Percentiles rank a stretch among this genome's conserved stretches.
Evolutionary conservation across 2,797 vertebrate species (phyloP).

Genomic region (Leptodactylus fallax): DNA sequence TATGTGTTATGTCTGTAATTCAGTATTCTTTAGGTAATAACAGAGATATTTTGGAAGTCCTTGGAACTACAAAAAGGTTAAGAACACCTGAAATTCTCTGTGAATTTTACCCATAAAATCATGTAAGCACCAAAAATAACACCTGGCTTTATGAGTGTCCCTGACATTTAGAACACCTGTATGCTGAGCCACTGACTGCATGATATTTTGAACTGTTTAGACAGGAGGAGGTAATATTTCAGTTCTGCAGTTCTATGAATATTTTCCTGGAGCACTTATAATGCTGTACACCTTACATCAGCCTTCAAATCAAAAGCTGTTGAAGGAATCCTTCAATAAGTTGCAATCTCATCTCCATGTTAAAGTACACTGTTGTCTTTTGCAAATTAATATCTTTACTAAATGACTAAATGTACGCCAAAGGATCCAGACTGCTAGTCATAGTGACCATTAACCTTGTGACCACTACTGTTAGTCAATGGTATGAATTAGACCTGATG

Average conservation of each 20-base stretch:
- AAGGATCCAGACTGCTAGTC: slow-evolving; percentile 7
- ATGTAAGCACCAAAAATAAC: background rate
- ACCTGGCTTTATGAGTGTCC: background rate
- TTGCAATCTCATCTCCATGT: slow-evolving; percentile 28
- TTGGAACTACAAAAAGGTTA: background rate
- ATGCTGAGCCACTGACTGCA: slow-evolving; percentile 3
- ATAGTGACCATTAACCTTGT: slow-evolving; percentile 15
- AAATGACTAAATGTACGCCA: slow-evolving; percentile 33
- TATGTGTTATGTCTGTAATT: background rate
- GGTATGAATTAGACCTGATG: background rate
- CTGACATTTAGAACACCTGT: slow-evolving; percentile 56
- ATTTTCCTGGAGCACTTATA: slow-evolving; percentile 5
- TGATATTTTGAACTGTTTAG: slow-evolving; percentile 21
- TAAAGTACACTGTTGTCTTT: slow-evolving; percentile 17
- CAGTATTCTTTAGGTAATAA: background rate
- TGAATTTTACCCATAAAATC: background rate
- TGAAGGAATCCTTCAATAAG: slow-evolving; percentile 58
- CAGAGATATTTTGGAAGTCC: background rate
- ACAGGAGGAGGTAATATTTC: slow-evolving; percentile 31
- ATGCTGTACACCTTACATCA: slow-evolving; percentile 4
- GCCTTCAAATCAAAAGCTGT: slow-evolving; percentile 35
- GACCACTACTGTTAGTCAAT: background rate
- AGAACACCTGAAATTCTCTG: background rate
- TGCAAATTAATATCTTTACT: slow-evolving; percentile 36
- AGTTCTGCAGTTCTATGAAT: slow-evolving; percentile 36